Percentiles rank a stretch among this genome's conserved stretches.
phyloP scores from a whole-genome alignment of 2,888 invertebrate species.

The Trilocha varians region DNA sequence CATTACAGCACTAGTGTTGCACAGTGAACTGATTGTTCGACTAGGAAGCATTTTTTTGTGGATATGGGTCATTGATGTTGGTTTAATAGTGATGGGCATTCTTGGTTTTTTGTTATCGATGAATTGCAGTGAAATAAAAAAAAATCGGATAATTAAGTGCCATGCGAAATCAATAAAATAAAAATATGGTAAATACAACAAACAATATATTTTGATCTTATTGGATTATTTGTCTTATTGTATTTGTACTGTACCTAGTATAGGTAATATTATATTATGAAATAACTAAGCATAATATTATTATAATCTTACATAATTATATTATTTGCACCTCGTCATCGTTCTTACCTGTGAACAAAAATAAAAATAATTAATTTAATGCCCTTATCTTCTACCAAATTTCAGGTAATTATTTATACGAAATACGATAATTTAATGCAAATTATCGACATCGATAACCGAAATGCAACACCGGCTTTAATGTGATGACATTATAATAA shows the following conservation, averaged over 20 bases:
- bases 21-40: constrained; percentile 54
- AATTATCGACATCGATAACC: background rate
- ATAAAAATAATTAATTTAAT: constrained; percentile 1
- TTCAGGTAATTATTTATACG: background rate
- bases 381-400: background rate
- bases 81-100: constrained; percentile 26
- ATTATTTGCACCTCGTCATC: background rate
- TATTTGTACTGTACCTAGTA: too few relatives aligned
- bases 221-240: too few relatives aligned
- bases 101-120: too few relatives aligned
- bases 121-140: too few relatives aligned
- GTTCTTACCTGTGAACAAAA: constrained; percentile 24
- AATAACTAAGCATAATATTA: too few relatives aligned
- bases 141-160: too few relatives aligned
- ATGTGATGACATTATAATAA: constrained; percentile 1
- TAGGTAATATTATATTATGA: too few relatives aligned
- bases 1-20: constrained; percentile 28
- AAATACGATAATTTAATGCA: constrained; percentile 12
- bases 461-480: background rate
- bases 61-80: constrained; percentile 54
- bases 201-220: too few relatives aligned
- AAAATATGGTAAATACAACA: too few relatives aligned
- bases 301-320: background rate
- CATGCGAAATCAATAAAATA: too few relatives aligned
- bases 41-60: constrained; percentile 54